These are phyloP conservation scores for Anniella stebbinsi DNA, from an alignment of 2,797 vertebrate species.

Conservation along the genomic window DNA sequence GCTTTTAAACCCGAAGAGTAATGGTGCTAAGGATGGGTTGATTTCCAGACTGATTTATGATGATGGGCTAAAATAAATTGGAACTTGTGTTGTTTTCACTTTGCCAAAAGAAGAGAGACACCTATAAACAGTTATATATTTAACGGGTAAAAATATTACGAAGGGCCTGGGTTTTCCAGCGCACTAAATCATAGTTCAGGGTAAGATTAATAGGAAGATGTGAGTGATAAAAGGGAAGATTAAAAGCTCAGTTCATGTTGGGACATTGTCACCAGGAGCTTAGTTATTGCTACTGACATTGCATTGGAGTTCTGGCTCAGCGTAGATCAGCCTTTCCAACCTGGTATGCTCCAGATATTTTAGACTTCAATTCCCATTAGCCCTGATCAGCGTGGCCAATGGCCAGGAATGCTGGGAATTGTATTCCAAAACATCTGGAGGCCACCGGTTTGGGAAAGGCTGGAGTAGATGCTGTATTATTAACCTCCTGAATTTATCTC, in stretches of 20 bases:
- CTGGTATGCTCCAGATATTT: no score
- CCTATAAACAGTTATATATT: slow-evolving; percentile 42
- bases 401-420: no score
- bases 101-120: not conserved
- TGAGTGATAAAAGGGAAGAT: not conserved
- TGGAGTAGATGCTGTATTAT: not conserved
- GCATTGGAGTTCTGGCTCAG: not conserved
- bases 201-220: not conserved
- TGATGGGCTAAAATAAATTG: slow-evolving; percentile 45
- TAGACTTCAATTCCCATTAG: no score
- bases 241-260: not conserved
- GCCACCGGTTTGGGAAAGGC: no score
- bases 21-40: not conserved
- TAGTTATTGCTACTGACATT: not conserved
- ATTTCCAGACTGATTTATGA: slow-evolving; percentile 54
- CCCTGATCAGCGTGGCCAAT: no score
- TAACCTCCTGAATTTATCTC: not conserved
- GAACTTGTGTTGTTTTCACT: slow-evolving; percentile 19
- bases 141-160: not conserved
- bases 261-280: not conserved
- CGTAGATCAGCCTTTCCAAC: not conserved
- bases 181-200: not conserved
- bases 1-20: slow-evolving; percentile 13
- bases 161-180: not conserved
- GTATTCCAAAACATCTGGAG: no score